These are phyloP conservation scores for Ormyrus rosae DNA, from an alignment of 2,888 invertebrate genomes.

Conservation along the genomic window DNA sequence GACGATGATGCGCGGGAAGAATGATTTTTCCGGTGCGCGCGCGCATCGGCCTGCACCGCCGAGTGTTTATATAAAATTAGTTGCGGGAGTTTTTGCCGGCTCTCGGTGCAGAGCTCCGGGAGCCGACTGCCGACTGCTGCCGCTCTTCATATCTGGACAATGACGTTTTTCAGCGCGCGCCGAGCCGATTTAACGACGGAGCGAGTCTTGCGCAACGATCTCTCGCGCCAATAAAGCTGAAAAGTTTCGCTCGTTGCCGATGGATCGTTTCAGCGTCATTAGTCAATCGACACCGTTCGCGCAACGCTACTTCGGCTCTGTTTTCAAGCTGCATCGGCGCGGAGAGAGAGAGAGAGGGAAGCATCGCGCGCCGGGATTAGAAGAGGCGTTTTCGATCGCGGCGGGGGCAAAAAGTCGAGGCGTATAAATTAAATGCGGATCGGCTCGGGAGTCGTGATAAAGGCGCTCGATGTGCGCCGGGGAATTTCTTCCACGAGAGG, in stretches of 20 bases:
- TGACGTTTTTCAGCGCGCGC: background rate
- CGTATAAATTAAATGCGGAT: too few relatives aligned
- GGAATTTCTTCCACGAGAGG: too few relatives aligned
- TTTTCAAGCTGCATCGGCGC: background rate
- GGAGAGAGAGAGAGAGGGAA: too few relatives aligned
- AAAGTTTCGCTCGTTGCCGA: constrained; percentile 14
- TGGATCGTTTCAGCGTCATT: constrained; percentile 17
- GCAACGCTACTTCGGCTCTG: background rate
- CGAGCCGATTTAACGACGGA: constrained; percentile 5
- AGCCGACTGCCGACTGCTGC: background rate
- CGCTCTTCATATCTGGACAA: background rate
- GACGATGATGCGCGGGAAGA: too few relatives aligned
- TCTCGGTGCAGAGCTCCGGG: background rate
- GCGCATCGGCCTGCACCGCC: too few relatives aligned
- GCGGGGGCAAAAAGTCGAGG: too few relatives aligned
- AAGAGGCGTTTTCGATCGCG: too few relatives aligned
- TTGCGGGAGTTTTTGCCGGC: background rate
- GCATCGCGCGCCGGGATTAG: too few relatives aligned
- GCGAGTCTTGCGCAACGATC: constrained; percentile 25
- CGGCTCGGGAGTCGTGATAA: too few relatives aligned
- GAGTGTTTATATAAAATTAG: too few relatives aligned
- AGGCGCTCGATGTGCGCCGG: too few relatives aligned
- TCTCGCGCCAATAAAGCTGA: background rate
- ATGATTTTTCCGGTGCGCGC: too few relatives aligned
- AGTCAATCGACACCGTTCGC: constrained; percentile 22